These are phyloP conservation scores for Limnephilus marmoratus DNA, from an alignment of 2,888 invertebrate species.

Conservation along the genomic window DNA sequence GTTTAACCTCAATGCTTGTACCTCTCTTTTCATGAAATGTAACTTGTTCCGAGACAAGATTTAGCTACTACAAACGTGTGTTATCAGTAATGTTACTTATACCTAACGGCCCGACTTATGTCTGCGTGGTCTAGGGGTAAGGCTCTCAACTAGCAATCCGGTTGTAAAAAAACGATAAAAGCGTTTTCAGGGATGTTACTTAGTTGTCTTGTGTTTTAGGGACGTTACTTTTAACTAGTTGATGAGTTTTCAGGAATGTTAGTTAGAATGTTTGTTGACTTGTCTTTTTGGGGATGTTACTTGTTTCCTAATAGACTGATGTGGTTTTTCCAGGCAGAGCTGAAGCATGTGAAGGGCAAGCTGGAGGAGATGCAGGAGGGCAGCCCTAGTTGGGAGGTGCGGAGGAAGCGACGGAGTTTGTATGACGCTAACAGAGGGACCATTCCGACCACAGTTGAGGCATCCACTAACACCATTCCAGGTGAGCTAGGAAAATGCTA, in stretches of 20 bases:
- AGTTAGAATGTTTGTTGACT: no score
- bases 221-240: neutral
- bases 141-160: no score
- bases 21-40: neutral
- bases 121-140: no score
- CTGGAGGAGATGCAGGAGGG: slow-evolving; percentile 44
- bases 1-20: neutral
- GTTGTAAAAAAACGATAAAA: no score
- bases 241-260: neutral
- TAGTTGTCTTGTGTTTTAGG: no score
- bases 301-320: neutral
- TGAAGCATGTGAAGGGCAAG: slow-evolving; percentile 55
- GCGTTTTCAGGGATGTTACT: no score
- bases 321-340: slow-evolving; percentile 47
- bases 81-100: neutral
- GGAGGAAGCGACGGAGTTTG: slow-evolving; percentile 71
- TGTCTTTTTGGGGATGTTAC: neutral
- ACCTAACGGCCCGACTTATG: no score
- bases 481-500: neutral
- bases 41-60: neutral
- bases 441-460: slow-evolving; percentile 67
- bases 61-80: neutral
- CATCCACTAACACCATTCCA: slow-evolving; percentile 69
- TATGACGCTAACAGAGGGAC: slow-evolving; percentile 71
- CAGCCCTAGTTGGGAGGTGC: slow-evolving; percentile 67